phyloP scores from a whole-genome alignment of 2,888 invertebrate genomes.

The Microplitis deprimator region DNA sequence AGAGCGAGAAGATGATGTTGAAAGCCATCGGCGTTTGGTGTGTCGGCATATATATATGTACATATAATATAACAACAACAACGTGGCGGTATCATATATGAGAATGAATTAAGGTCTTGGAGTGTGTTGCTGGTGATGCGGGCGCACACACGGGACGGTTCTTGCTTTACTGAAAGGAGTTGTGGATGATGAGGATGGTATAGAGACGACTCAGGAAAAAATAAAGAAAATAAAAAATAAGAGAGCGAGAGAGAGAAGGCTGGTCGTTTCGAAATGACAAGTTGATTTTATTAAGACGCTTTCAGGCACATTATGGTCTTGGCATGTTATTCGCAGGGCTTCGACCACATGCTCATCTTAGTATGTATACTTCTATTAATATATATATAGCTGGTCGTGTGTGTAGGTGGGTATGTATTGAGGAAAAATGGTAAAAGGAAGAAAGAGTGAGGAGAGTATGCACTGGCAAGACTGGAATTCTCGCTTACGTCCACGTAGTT shows the following conservation, averaged over 20 bases:
- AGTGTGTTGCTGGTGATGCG: conserved; percentile 22
- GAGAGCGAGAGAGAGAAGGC: conserved; percentile 42
- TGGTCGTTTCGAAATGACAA: conserved; percentile 65
- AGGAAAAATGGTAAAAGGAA: conserved; percentile 39
- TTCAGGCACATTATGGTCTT: conserved; percentile 62
- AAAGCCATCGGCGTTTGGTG: conserved; percentile 18
- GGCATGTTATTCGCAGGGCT: conserved; percentile 54
- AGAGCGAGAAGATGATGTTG: conserved; percentile 41
- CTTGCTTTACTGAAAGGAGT: neutral
- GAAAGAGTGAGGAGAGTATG: neutral
- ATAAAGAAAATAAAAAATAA: conserved; percentile 39
- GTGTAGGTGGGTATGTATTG: conserved; percentile 26
- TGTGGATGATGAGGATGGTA: neutral
- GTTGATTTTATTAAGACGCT: conserved; percentile 68
- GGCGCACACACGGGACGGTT: conserved; percentile 28
- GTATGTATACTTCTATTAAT: conserved; percentile 23
- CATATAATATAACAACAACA: neutral
- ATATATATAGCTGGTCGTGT: conserved; percentile 25
- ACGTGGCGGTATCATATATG: neutral
- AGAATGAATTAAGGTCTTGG: conserved; percentile 1
- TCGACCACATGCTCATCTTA: conserved; percentile 52
- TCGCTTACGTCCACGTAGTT: conserved; percentile 14
- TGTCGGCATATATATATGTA: conserved; percentile 1
- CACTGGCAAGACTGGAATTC: conserved; percentile 35
- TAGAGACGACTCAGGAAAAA: conserved; percentile 45